A percentile compares a stretch with the other conserved stretches of the same genome.
Evolutionary conservation across 2,888 invertebrate genomes (phyloP).

Genomic region (Amiota minor): DNA sequence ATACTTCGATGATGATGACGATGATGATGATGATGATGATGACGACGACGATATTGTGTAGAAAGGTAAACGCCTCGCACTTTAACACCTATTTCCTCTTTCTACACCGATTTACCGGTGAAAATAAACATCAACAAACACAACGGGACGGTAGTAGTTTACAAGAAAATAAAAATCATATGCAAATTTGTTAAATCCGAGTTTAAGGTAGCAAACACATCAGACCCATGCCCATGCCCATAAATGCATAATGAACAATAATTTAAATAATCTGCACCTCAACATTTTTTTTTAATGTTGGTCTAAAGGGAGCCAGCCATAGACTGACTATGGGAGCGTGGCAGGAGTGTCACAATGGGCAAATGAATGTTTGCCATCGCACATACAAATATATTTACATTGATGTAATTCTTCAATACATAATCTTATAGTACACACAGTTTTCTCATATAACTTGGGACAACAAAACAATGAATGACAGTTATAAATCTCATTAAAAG

Average conservation of each 20-base stretch:
- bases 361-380: neutral
- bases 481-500: conserved; percentile 66
- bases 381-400: conserved; percentile 24
- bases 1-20: too few species aligned
- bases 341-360: neutral
- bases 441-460: conserved; percentile 21
- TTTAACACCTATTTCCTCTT: neutral
- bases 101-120: neutral
- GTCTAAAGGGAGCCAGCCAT: neutral
- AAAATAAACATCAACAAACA: conserved; percentile 34
- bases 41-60: neutral
- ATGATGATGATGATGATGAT: too few species aligned
- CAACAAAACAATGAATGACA: conserved; percentile 46
- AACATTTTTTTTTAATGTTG: conserved; percentile 42
- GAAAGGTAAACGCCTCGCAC: conserved; percentile 21
- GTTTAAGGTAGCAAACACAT: conserved; percentile 45
- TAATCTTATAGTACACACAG: conserved; percentile 48
- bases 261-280: conserved; percentile 58
- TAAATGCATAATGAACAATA: conserved; percentile 42
- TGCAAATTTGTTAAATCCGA: conserved; percentile 63
- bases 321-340: neutral
- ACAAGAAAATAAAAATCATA: conserved; percentile 46
- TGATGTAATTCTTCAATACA: conserved; percentile 57
- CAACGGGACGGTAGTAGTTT: conserved; percentile 32
- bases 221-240: neutral